phyloP scores from a whole-genome alignment of 2,113 vertebrate genomes.

The Columba livia region DNA sequence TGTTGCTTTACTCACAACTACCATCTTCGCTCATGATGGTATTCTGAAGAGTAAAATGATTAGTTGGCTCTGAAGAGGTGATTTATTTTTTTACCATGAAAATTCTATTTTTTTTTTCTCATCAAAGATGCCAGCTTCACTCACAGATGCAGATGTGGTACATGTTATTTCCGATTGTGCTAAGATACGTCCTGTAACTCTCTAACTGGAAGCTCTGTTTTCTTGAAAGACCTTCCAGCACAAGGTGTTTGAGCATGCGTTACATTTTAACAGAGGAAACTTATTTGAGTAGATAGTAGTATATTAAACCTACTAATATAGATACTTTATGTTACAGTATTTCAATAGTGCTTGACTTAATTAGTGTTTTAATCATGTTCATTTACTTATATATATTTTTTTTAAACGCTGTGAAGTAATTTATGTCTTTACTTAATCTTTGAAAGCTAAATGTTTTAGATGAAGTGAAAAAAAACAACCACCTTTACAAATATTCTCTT shows the following conservation, averaged over 20 bases:
- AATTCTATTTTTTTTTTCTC: neutral
- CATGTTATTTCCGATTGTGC: neutral
- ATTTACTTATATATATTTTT: neutral
- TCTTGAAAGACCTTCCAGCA: neutral
- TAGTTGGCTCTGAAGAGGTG: neutral
- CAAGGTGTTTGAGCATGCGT: neutral
- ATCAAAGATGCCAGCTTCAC: neutral
- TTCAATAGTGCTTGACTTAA: neutral
- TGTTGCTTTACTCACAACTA: neutral
- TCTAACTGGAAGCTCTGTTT: neutral
- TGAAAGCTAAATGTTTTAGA: slow-evolving; percentile 30
- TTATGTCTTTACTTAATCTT: neutral
- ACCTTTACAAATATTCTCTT: slow-evolving; percentile 19
- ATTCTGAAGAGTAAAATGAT: neutral
- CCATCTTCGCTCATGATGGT: neutral
- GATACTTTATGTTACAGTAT: neutral
- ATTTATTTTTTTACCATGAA: neutral
- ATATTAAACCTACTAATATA: neutral
- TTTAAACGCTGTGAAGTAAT: neutral
- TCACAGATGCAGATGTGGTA: neutral
- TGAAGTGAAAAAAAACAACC: neutral
- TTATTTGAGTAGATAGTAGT: neutral
- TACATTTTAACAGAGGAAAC: slow-evolving; percentile 13
- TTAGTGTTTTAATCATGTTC: slow-evolving; percentile 6
- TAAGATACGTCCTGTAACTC: neutral